phyloP scores from a whole-genome alignment of 2,797 vertebrate genomes.

The Acomys russatus region DNA sequence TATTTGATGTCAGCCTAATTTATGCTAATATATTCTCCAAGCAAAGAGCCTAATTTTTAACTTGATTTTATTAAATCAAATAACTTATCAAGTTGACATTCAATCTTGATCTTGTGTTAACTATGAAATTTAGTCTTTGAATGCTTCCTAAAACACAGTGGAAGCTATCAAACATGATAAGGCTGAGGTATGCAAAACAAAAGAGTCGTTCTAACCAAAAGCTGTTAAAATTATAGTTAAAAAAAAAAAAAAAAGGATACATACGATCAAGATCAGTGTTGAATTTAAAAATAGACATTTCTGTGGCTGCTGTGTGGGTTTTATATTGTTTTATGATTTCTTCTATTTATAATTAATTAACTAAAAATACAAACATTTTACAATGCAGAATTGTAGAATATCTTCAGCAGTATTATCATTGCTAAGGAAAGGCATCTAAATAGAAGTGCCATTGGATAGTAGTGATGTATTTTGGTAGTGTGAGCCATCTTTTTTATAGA shows the following conservation, averaged over 20 bases:
- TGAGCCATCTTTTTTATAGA: constrained; percentile 94
- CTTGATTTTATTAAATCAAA: constrained; percentile 47
- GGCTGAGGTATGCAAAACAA: constrained; percentile 27
- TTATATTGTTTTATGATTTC: constrained; percentile 57
- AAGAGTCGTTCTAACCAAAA: constrained; percentile 25
- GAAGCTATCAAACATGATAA: constrained; percentile 51
- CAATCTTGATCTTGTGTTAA: constrained; percentile 67
- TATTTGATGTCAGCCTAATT: constrained; percentile 67
- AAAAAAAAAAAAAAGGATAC: constrained; percentile 8
- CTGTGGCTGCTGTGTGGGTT: neutral
- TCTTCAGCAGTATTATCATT: constrained; percentile 56
- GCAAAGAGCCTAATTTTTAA: constrained; percentile 60
- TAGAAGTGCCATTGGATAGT: constrained; percentile 87
- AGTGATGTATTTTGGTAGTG: constrained; percentile 93
- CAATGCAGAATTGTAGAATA: constrained; percentile 58
- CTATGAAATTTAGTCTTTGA: constrained; percentile 32
- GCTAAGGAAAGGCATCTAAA: constrained; percentile 82
- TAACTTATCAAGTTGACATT: constrained; percentile 39
- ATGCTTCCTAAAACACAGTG: neutral
- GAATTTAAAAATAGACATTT: constrained; percentile 57
- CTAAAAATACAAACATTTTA: constrained; percentile 59
- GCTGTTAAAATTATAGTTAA: constrained; percentile 40
- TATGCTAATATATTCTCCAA: constrained; percentile 53
- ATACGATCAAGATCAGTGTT: neutral
- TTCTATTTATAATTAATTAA: constrained; percentile 71